Base-by-base conservation (phyloP, 1,140 invertebrate species). In the Sinella curviseta region DNA sequence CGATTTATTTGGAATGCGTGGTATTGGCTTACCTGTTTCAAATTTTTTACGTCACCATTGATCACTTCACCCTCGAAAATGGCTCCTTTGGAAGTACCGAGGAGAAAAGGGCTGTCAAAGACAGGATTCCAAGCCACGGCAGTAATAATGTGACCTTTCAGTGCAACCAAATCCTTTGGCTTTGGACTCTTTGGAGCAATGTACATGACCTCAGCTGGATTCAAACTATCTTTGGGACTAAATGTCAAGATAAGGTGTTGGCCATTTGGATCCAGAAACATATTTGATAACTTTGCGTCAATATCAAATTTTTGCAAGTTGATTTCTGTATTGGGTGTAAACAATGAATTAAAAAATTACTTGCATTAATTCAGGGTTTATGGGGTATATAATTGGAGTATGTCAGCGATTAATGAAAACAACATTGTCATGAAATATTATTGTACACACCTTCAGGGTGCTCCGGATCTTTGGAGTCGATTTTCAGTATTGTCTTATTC, bases 31-130 rank as follows among this genome's bases (percentile, higher is more conserved):
- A 96, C 94, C 90, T 96, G 94, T 88, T 93, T 95, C 89, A 93
- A 93, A 88, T 95, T 93, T 85, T 93, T 92, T 74, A 94, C 94
- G 84, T 92, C 94, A 48, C 93, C 92, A 30, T 91, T 88, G 34
- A 91, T 90, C 57, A 98, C 89, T 86, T 97, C 95, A 0, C 94
- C 94, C 86, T 98, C 96, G 87, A 97, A 92, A 82, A 98, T 93
- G n/a, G 95, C 86, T 28, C 96, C 97, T 86, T 93, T 94, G 20
- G 93, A 94, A 0, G 95, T 97, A 26, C 96, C 97, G 1, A 98
- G 84, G 26, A 98, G 87, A 82, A 98, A 96, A 0, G 94, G 90
- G 0, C 91, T 93, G 31, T 90, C 90, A 85, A 93, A 93, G 48
- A 90, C 89, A 83, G 89, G 91, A 88, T 96, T 97, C 93, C 96